phyloP scores from a whole-genome alignment of 2,797 vertebrate genomes.

The Premnoplex brunnescens region DNA sequence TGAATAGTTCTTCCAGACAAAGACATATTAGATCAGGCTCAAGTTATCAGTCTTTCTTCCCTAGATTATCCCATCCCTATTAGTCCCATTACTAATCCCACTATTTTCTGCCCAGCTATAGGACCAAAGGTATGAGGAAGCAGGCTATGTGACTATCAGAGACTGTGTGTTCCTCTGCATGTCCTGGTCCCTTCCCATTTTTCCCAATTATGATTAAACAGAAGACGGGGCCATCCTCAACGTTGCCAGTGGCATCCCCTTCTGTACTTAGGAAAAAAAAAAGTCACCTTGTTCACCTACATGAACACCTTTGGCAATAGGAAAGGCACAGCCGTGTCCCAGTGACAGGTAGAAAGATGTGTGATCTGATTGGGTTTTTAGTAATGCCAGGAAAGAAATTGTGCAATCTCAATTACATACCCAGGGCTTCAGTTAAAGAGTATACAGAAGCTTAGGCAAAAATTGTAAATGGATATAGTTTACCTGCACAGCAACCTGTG shows the following conservation, averaged over 20 bases:
- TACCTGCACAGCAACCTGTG: neutral
- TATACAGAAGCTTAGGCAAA: neutral
- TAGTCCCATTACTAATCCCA: neutral
- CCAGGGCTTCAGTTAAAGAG: neutral
- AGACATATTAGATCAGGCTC: neutral
- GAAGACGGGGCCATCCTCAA: neutral
- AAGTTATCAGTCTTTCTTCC: neutral
- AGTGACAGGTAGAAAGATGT: neutral
- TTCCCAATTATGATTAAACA: neutral
- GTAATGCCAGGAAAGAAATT: neutral
- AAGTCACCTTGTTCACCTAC: neutral
- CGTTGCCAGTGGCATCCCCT: neutral
- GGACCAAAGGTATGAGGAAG: neutral
- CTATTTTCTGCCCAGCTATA: neutral
- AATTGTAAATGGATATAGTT: neutral
- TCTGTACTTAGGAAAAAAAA: neutral
- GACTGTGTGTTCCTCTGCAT: neutral
- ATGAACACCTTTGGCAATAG: neutral
- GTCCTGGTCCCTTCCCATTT: neutral
- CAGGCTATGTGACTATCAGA: neutral
- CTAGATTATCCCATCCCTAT: neutral
- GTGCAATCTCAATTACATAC: neutral
- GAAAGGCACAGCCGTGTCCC: neutral
- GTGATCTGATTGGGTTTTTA: rapidly evolving
- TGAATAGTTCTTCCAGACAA: neutral